Evolutionary conservation across 2,113 vertebrate species (phyloP).

Genomic region (Perca schrenkii): DNA sequence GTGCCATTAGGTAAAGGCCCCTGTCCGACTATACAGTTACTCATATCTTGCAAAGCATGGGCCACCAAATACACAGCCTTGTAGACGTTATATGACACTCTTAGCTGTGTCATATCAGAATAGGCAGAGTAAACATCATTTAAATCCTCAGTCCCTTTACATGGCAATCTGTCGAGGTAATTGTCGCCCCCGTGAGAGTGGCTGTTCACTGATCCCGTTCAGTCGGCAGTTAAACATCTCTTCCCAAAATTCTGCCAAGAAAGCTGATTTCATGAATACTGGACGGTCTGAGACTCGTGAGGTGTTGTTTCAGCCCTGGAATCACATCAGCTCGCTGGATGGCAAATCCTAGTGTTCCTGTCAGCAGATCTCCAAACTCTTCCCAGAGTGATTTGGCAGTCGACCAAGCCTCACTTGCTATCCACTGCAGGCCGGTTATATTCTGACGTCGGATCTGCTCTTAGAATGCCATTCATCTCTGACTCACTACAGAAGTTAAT

Average conservation of each 20-base stretch:
- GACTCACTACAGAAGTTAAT: constrained; percentile 79
- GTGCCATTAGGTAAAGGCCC: constrained; percentile 74
- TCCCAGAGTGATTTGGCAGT: constrained; percentile 77
- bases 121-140: constrained; percentile 72
- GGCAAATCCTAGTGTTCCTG: constrained; percentile 81
- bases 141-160: constrained; percentile 74
- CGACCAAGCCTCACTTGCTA: constrained; percentile 83
- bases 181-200: constrained; percentile 52
- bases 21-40: constrained; percentile 61
- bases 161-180: constrained; percentile 44
- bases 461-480: constrained; percentile 75
- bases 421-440: constrained; percentile 78
- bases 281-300: constrained; percentile 51
- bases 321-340: constrained; percentile 76
- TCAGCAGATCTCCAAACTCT: constrained; percentile 70
- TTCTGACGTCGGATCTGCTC: constrained; percentile 71
- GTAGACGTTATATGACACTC: constrained; percentile 44
- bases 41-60: constrained; percentile 82
- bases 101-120: constrained; percentile 78
- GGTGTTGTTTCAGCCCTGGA: constrained; percentile 71
- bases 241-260: constrained; percentile 83
- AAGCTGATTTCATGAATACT: constrained; percentile 47
- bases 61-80: constrained; percentile 84
- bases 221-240: constrained; percentile 77
- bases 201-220: constrained; percentile 71